Base-by-base conservation (phyloP, 2,888 invertebrate genomes). In the Mystacides longicornis region DNA sequence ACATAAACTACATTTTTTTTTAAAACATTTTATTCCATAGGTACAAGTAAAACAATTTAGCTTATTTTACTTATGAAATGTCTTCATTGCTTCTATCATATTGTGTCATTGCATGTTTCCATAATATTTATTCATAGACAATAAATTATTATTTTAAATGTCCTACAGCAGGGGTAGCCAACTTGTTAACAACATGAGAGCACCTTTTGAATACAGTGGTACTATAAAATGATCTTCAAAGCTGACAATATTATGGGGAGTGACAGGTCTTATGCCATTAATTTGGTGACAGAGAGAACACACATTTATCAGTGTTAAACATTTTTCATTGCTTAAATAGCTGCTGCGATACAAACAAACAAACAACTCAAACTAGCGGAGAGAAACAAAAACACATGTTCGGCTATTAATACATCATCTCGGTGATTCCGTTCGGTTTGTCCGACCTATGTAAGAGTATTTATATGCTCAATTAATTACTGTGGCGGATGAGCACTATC, bases 321-420 rank as follows among this genome's bases (percentile, higher is more conserved):
- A 59, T 59, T 59, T 59, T 59, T 59, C 59, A 57, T 54, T 57
- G 57, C 55, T 52, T 59, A 57, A 59, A 59, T 55, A 48, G 46
- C 20, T 21, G 46, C 16, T 46, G 16, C 46, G 16, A 21, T 11
- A 46, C 16, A 46, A 21, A 46, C 46, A 46, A 3, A 46, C 46
- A 19, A 21, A 46, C 9, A 46, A 20, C 18, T 18, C 7, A n/a
- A 43, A n/a, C 27, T 7, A 27, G 7, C 5, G 11, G 5, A 27
- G 11, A 7, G 11, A 27, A 7, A 27, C 5, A 7, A 37, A n/a
- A n/a, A 37, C 37, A 37, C 37, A 37, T 37, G 37, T 37, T n/a
- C 37, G 14, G 37, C 37, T 37, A 37, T 37, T 37, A 37, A 37
- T 37, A 37, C 37, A 37, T 37, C 37, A 37, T 37, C 37, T 37